Conservation (phyloP, 2,888 invertebrate species). For the Caenorhabditis macrosperma region DNA sequence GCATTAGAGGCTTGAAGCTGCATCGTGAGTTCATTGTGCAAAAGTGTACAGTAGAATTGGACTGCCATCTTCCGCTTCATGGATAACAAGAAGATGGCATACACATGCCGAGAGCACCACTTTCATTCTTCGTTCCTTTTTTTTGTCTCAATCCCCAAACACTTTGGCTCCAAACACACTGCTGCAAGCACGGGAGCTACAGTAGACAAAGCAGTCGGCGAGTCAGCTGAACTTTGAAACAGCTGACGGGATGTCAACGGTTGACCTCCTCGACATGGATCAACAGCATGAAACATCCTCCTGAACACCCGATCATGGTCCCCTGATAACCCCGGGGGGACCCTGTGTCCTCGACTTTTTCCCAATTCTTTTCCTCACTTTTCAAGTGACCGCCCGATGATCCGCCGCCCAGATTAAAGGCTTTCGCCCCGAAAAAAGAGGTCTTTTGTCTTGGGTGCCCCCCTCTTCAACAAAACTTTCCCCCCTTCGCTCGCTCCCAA, state of each 20-base stretch:
- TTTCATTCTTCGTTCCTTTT: too few species aligned
- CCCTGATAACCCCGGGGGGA: constrained; percentile 12
- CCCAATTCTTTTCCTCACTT: constrained; percentile 17
- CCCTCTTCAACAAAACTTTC: constrained; percentile 21
- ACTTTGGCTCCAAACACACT: too few species aligned
- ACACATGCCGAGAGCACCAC: too few species aligned
- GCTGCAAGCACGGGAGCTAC: too few species aligned
- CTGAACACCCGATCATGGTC: not conserved
- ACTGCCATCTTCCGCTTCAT: too few species aligned
- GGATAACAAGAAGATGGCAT: too few species aligned
- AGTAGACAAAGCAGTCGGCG: not conserved
- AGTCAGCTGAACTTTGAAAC: not conserved
- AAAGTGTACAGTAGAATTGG: too few species aligned
- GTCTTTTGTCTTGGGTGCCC: constrained; percentile 46
- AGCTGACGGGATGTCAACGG: not conserved
- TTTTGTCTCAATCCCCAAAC: too few species aligned
- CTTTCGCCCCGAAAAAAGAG: constrained; percentile 26
- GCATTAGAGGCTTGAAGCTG: too few species aligned
- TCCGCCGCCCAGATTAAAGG: constrained; percentile 47
- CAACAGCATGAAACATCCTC: not conserved
- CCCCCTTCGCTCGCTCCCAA: constrained; percentile 7
- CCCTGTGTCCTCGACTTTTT: too few species aligned
- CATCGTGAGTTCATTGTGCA: too few species aligned
- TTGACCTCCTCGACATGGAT: not conserved
- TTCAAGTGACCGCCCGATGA: constrained; percentile 38